These are phyloP conservation scores for Hippoglossus stenolepis DNA, from an alignment of 2,113 vertebrate species.

Conservation along the genomic window DNA sequence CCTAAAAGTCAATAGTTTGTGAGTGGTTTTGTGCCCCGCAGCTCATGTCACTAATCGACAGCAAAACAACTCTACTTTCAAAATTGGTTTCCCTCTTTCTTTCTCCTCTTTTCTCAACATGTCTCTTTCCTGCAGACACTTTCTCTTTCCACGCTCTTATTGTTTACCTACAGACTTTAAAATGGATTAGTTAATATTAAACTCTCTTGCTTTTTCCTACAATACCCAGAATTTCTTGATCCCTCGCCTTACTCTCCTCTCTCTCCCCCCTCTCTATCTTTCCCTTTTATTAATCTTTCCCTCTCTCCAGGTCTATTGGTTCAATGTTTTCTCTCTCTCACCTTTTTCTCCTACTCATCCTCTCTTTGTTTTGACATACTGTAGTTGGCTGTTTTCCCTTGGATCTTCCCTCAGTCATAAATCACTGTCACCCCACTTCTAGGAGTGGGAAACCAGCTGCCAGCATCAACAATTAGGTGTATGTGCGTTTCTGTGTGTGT, in stretches of 20 bases:
- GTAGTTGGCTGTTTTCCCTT: conserved; percentile 76
- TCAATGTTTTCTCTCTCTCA: conserved; percentile 44
- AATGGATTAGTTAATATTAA: background rate
- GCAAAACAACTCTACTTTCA: conserved; percentile 33
- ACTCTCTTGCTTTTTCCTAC: background rate
- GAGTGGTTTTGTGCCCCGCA: conserved; percentile 57
- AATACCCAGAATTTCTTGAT: background rate
- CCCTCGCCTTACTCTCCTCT: background rate
- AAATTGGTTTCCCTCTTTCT: conserved; percentile 10
- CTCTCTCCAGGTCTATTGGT: conserved; percentile 28
- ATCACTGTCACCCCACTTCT: conserved; percentile 81
- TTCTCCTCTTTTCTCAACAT: background rate
- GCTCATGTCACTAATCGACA: conserved; percentile 45
- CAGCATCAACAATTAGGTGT: conserved; percentile 59
- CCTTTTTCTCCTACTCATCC: conserved; percentile 51
- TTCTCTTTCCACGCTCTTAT: background rate
- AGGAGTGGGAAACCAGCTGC: conserved; percentile 75
- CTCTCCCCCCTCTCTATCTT: background rate
- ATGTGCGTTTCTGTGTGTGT: conserved; percentile 24
- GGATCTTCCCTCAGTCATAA: conserved; percentile 78
- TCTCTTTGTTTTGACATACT: conserved; percentile 70
- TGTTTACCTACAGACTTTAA: background rate
- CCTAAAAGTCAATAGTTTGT: conserved; percentile 56
- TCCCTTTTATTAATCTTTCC: background rate
- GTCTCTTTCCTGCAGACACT: background rate